A percentile compares a stretch with the other conserved stretches of the same genome.
Evolutionary conservation across 2,113 vertebrate genomes (phyloP).

Genomic region (Herpailurus yagouaroundi): DNA sequence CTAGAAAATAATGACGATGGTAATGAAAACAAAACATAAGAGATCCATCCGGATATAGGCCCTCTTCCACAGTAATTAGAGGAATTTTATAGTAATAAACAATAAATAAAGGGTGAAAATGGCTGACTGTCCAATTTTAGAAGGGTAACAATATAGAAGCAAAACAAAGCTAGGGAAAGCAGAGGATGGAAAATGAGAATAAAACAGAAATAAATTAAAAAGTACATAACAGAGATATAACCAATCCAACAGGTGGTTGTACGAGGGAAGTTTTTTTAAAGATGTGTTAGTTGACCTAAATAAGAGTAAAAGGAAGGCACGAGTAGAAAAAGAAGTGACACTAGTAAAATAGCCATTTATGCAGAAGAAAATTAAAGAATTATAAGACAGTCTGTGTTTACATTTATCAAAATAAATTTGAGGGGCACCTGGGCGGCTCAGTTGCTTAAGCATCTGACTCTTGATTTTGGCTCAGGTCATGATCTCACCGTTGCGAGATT

Average conservation of each 20-base stretch:
- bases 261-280: not conserved
- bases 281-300: not conserved
- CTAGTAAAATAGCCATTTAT: not conserved
- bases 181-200: not conserved
- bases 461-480: too few relatives aligned
- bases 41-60: not conserved
- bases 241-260: not conserved
- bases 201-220: not conserved
- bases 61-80: not conserved
- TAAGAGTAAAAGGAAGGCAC: not conserved
- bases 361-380: not conserved
- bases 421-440: too few relatives aligned
- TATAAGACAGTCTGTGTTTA: not conserved
- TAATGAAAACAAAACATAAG: not conserved
- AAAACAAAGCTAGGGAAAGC: not conserved
- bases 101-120: not conserved
- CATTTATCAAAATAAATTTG: slow-evolving; percentile 8
- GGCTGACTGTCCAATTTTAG: not conserved
- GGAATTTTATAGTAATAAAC: not conserved
- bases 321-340: not conserved
- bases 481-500: too few relatives aligned
- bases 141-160: not conserved
- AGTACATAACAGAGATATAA: not conserved
- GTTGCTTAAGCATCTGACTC: too few relatives aligned
- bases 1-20: not conserved